Percentiles rank a stretch among this genome's conserved stretches.
Evolutionary conservation across 2,888 invertebrate species (phyloP).

Genomic region (Melieria picta): DNA sequence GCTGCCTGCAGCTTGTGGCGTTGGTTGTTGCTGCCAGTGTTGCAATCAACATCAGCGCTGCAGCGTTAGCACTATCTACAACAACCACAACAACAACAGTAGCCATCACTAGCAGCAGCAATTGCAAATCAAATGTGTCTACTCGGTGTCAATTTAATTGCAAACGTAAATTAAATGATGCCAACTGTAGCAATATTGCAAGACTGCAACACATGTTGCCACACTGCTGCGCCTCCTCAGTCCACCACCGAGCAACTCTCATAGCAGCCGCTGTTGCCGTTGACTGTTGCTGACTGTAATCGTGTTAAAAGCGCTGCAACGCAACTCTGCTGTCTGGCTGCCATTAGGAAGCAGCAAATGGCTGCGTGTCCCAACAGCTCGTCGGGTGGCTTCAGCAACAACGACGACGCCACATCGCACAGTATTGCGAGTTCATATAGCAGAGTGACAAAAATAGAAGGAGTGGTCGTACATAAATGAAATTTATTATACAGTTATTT

Average conservation of each 20-base stretch:
- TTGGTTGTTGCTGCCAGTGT: background rate
- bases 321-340: background rate
- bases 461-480: too few relatives aligned
- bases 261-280: background rate
- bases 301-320: background rate
- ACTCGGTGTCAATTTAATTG: constrained; percentile 61
- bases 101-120: constrained; percentile 18
- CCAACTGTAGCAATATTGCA: constrained; percentile 44
- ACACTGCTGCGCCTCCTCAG: constrained; percentile 3
- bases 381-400: background rate
- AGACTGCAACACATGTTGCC: background rate
- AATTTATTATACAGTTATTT: too few relatives aligned
- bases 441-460: too few relatives aligned
- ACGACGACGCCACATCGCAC: background rate
- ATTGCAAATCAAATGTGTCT: constrained; percentile 57
- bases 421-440: too few relatives aligned
- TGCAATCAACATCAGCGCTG: background rate
- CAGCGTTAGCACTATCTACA: background rate
- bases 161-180: constrained; percentile 61
- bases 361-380: background rate
- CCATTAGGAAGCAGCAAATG: background rate
- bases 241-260: background rate
- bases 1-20: background rate
- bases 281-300: background rate
- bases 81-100: background rate